Percentiles rank a stretch among this genome's conserved stretches.
phyloP scores from a whole-genome alignment of 2,888 invertebrate species.

The Drosophila siamana region DNA sequence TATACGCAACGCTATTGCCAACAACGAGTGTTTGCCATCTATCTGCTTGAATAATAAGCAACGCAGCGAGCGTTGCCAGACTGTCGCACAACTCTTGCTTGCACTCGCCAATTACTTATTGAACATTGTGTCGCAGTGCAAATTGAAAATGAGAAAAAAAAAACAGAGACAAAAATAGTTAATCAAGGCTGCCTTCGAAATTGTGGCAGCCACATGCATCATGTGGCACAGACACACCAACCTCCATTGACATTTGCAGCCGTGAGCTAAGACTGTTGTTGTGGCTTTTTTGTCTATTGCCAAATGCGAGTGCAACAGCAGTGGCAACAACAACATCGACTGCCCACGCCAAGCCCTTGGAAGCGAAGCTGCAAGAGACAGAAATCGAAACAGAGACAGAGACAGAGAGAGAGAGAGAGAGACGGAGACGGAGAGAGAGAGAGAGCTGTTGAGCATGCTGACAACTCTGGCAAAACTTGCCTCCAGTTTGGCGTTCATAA shows the following conservation, averaged over 20 bases:
- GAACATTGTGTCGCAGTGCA: too few species aligned
- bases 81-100: too few species aligned
- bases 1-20: too few species aligned
- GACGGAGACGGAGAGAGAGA: not conserved
- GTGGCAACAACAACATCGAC: constrained; percentile 19
- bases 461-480: constrained; percentile 33
- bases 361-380: constrained; percentile 9
- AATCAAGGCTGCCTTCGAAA: constrained; percentile 8
- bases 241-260: constrained; percentile 35
- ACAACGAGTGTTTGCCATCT: not conserved
- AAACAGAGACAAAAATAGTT: too few species aligned
- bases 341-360: constrained; percentile 74
- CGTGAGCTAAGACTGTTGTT: not conserved
- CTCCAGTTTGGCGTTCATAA: constrained; percentile 68
- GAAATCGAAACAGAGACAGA: too few species aligned
- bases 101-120: too few species aligned
- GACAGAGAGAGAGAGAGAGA: constrained; percentile 25
- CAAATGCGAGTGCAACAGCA: constrained; percentile 19
- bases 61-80: too few species aligned
- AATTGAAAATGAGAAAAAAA: too few species aligned
- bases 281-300: constrained; percentile 12
- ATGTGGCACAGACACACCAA: constrained; percentile 10
- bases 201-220: constrained; percentile 16
- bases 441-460: too few species aligned
- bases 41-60: not conserved